Percentiles rank a stretch among this genome's conserved stretches.
These are phyloP conservation scores for Perccottus glenii DNA, from an alignment of 2,113 vertebrate species.

Conservation along the genomic window DNA sequence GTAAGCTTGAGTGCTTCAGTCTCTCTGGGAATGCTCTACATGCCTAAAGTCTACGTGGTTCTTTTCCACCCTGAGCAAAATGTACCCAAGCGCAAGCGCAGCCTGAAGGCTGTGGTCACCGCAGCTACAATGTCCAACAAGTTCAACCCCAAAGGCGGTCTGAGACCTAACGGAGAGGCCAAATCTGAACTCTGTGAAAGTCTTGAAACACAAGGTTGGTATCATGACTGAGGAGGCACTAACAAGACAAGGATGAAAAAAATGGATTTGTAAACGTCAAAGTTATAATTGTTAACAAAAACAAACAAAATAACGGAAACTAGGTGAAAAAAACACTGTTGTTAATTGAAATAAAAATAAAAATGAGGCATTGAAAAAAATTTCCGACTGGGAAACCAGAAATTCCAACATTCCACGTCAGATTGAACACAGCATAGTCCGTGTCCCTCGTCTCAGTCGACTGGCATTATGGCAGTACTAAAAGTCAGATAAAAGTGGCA, in stretches of 20 bases:
- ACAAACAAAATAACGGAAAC: too few relatives aligned
- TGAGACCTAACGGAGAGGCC: slow-evolving; percentile 94
- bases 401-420: too few relatives aligned
- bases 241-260: neutral
- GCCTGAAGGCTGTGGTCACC: slow-evolving; percentile 94
- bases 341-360: too few relatives aligned
- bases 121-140: slow-evolving; percentile 98
- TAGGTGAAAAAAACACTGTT: too few relatives aligned
- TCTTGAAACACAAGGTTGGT: slow-evolving; percentile 91
- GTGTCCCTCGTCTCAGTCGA: too few relatives aligned
- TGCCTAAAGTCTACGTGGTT: slow-evolving; percentile 97
- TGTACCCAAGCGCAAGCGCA: slow-evolving; percentile 94
- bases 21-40: slow-evolving; percentile 97
- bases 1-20: slow-evolving; percentile 96
- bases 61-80: slow-evolving; percentile 98
- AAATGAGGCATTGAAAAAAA: too few relatives aligned
- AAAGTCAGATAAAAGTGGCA: too few relatives aligned
- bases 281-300: too few relatives aligned
- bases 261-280: too few relatives aligned
- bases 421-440: too few relatives aligned
- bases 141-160: slow-evolving; percentile 91
- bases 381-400: too few relatives aligned
- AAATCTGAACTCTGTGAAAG: slow-evolving; percentile 96
- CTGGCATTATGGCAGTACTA: too few relatives aligned
- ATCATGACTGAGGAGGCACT: neutral